These are phyloP conservation scores for Chrysolina americana DNA, from an alignment of 2,888 invertebrate species.

Conservation along the genomic window DNA sequence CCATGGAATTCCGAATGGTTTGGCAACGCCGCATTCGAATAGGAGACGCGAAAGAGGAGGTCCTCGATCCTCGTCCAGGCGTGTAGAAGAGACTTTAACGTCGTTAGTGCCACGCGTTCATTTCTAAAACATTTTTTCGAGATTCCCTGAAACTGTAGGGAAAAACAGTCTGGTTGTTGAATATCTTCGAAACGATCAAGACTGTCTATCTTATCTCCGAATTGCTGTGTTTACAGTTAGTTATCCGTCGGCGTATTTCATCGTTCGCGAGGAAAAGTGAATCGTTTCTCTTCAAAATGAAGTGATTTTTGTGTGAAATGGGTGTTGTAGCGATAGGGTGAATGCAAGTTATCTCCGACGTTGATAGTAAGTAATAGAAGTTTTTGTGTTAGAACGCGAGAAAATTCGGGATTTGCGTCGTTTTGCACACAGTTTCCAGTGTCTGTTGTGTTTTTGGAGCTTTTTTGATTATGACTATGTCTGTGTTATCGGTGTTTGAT, in stretches of 20 bases:
- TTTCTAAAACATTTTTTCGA: constrained; percentile 15
- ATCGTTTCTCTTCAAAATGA: not conserved
- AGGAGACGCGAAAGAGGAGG: constrained; percentile 18
- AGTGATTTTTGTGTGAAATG: not conserved
- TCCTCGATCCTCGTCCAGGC: constrained; percentile 16
- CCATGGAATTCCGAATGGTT: not conserved
- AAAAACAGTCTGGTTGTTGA: not conserved
- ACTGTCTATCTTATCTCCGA: not conserved
- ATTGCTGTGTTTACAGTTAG: not conserved
- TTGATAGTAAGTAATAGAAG: not conserved
- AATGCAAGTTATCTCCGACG: not conserved
- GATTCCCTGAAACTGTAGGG: not conserved
- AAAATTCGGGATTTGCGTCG: not conserved
- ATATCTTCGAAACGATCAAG: not conserved
- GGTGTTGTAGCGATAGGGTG: not conserved
- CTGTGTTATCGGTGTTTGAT: not conserved
- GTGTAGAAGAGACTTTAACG: constrained; percentile 8
- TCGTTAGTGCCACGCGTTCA: constrained; percentile 17
- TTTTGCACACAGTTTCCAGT: not conserved
- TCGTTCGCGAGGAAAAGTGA: not conserved
- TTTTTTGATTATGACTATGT: not conserved
- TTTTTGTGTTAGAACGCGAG: not conserved
- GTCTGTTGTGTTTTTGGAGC: not conserved
- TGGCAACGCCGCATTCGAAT: constrained; percentile 4
- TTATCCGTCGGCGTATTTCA: not conserved